These are phyloP conservation scores for Naja naja DNA, from an alignment of 2,113 vertebrate species.

Conservation along the genomic window DNA sequence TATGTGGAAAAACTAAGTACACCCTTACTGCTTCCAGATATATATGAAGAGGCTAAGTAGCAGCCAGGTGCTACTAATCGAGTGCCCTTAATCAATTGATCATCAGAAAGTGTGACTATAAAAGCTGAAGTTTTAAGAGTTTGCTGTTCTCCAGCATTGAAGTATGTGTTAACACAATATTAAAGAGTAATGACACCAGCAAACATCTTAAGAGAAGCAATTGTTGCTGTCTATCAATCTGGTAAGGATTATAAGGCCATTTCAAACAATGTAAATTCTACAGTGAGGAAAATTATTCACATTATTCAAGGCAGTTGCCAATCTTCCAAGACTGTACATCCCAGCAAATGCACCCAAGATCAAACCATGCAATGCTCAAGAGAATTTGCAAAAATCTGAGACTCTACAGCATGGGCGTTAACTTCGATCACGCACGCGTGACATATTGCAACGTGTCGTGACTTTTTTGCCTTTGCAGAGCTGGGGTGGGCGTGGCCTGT, in stretches of 20 bases:
- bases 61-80: not conserved
- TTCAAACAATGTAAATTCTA: not conserved
- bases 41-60: not conserved
- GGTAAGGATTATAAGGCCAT: not conserved
- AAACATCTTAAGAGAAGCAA: not conserved
- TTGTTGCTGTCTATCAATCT: not conserved
- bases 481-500: accelerated
- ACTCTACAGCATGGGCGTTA: not conserved
- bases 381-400: too few relatives aligned
- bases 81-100: not conserved
- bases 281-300: too few relatives aligned
- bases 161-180: not conserved
- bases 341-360: too few relatives aligned
- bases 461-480: not conserved
- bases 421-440: not conserved
- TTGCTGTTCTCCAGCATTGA: not conserved
- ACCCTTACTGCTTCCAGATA: too few relatives aligned
- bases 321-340: too few relatives aligned
- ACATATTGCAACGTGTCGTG: not conserved
- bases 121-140: not conserved
- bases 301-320: too few relatives aligned
- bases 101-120: not conserved
- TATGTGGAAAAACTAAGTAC: not conserved
- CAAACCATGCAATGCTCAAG: too few relatives aligned
- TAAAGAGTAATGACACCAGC: not conserved